phyloP scores from a whole-genome alignment of 2,888 invertebrate genomes.

The Halictus ligatus region DNA sequence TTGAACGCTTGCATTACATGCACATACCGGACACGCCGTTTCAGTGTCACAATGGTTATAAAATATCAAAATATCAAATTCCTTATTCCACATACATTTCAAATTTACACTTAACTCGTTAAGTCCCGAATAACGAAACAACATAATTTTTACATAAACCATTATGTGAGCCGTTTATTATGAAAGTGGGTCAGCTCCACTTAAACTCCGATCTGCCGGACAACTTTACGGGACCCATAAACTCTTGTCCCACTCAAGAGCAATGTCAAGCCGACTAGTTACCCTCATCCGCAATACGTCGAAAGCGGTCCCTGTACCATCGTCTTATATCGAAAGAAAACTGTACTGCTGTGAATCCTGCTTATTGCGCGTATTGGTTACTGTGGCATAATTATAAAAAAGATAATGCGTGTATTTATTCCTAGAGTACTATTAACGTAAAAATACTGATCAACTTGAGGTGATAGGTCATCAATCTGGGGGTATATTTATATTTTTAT shows the following conservation, averaged over 20 bases:
- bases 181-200: too few species aligned
- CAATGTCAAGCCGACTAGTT: too few species aligned
- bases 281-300: too few species aligned
- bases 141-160: too few species aligned
- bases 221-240: too few species aligned
- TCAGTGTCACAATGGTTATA: neutral
- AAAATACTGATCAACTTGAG: neutral
- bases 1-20: constrained; percentile 17
- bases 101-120: neutral
- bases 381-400: neutral
- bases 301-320: too few species aligned
- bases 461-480: neutral
- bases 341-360: neutral
- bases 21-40: neutral
- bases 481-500: neutral
- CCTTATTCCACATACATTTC: neutral
- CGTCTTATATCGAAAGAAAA: too few species aligned
- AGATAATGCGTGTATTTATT: neutral
- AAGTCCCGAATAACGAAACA: too few species aligned
- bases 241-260: too few species aligned
- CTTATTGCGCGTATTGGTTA: neutral
- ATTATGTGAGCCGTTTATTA: too few species aligned
- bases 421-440: neutral
- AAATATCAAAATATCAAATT: neutral
- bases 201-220: too few species aligned